phyloP scores from a whole-genome alignment of 2,888 invertebrate species.

The Hirtodrosophila duncani region DNA sequence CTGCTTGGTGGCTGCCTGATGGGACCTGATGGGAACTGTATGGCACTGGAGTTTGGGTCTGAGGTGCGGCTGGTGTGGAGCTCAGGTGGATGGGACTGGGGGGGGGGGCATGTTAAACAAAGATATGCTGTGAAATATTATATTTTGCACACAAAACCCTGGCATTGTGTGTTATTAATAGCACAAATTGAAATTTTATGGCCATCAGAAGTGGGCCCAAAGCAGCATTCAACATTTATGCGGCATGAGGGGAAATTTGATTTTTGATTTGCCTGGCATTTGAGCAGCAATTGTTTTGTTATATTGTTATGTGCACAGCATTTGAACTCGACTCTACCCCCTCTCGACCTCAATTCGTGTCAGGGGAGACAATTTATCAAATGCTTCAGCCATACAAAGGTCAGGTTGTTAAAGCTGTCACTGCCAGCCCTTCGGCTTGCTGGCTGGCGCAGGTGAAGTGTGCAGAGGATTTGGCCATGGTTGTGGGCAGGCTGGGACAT shows the following conservation, averaged over 20 bases:
- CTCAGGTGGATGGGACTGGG: neutral
- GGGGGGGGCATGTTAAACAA: neutral
- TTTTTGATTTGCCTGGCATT: conserved; percentile 36
- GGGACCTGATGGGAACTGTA: conserved; percentile 12
- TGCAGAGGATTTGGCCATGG: too few relatives aligned
- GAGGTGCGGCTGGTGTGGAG: too few relatives aligned
- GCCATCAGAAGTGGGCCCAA: too few relatives aligned
- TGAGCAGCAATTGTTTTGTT: too few relatives aligned
- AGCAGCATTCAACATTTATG: conserved; percentile 34
- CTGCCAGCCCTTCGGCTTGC: too few relatives aligned
- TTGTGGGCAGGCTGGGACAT: too few relatives aligned
- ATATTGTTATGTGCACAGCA: too few relatives aligned
- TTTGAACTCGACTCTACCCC: too few relatives aligned
- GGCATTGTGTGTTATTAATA: conserved; percentile 58
- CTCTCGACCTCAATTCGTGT: too few relatives aligned
- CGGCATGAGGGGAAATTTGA: conserved; percentile 32
- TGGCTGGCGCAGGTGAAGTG: too few relatives aligned
- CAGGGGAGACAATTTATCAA: too few relatives aligned
- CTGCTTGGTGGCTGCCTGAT: neutral
- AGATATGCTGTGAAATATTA: conserved; percentile 48
- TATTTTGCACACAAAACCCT: conserved; percentile 19
- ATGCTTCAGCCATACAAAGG: too few relatives aligned
- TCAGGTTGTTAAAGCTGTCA: conserved; percentile 13
- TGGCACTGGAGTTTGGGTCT: conserved; percentile 20
- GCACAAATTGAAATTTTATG: conserved; percentile 62